These are phyloP conservation scores for Felis chaus DNA, from an alignment of 2,113 vertebrate genomes.

Conservation along the genomic window DNA sequence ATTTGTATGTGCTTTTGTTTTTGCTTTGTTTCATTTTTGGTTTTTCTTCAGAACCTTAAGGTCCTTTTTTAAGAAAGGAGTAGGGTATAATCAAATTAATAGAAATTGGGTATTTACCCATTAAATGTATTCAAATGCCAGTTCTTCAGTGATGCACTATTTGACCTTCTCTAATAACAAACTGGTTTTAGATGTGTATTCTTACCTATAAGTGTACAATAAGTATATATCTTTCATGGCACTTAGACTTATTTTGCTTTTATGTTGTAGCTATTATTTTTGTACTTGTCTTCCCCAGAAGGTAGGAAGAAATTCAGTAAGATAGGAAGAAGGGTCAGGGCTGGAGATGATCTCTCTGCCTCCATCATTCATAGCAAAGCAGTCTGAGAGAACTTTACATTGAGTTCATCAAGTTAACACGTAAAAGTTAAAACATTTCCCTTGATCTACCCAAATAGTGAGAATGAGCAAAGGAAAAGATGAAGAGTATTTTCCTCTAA, in stretches of 20 bases:
- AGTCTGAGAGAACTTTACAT: slow-evolving; percentile 31
- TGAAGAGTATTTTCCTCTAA: not conserved
- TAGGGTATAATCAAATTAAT: not conserved
- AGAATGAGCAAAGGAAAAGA: not conserved
- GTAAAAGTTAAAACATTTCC: not conserved
- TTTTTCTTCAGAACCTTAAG: not conserved
- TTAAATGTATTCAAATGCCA: not conserved
- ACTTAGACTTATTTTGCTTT: not conserved
- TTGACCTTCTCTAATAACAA: slow-evolving; percentile 23
- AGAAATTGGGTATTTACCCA: not conserved
- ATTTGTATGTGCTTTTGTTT: not conserved
- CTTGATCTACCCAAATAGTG: not conserved
- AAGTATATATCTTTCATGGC: not conserved
- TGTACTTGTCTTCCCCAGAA: not conserved
- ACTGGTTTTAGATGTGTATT: not conserved
- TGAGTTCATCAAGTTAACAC: slow-evolving; percentile 29
- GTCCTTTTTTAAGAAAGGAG: not conserved
- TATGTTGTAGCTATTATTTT: not conserved
- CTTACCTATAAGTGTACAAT: not conserved
- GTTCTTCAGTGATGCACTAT: not conserved
- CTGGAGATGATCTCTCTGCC: not conserved
- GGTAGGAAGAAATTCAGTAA: slow-evolving; percentile 7
- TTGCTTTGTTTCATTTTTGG: not conserved
- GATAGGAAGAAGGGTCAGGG: not conserved
- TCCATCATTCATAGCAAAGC: not conserved